Conservation (phyloP, 2,888 invertebrate genomes). For the Drosophila emarginata region DNA sequence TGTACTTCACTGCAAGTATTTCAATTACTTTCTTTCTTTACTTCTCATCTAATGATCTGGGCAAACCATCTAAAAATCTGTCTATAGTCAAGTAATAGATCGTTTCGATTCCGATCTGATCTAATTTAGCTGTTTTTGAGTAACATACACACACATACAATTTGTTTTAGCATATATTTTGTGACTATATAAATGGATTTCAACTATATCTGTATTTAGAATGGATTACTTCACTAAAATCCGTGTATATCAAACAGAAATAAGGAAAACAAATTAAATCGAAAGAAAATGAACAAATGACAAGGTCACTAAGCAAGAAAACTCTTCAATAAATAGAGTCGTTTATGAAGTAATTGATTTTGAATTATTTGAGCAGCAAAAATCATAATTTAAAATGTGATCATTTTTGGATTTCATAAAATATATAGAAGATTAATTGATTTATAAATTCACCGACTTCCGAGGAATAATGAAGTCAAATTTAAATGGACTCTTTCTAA, state of each 20-base stretch:
- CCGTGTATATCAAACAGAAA: neutral
- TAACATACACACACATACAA: conserved; percentile 1
- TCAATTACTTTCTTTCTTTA: conserved; percentile 46
- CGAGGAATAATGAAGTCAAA: neutral
- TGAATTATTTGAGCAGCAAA: no score
- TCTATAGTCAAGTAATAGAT: neutral
- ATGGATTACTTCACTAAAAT: neutral
- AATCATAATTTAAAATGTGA: no score
- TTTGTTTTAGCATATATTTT: neutral
- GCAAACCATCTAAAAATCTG: conserved; percentile 8
- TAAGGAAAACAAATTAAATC: neutral
- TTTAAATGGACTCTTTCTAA: neutral
- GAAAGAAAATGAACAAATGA: neutral
- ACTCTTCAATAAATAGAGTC: neutral
- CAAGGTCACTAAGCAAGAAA: neutral
- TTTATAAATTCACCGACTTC: neutral
- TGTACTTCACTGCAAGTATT: conserved; percentile 81
- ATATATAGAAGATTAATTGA: no score
- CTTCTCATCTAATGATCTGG: conserved; percentile 1
- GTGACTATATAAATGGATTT: neutral
- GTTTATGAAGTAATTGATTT: neutral
- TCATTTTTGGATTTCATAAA: no score
- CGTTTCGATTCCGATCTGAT: neutral
- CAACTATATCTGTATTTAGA: neutral
- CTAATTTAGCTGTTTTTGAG: neutral